Conservation (phyloP, 1,140 invertebrate species). For the Lerema accius region DNA sequence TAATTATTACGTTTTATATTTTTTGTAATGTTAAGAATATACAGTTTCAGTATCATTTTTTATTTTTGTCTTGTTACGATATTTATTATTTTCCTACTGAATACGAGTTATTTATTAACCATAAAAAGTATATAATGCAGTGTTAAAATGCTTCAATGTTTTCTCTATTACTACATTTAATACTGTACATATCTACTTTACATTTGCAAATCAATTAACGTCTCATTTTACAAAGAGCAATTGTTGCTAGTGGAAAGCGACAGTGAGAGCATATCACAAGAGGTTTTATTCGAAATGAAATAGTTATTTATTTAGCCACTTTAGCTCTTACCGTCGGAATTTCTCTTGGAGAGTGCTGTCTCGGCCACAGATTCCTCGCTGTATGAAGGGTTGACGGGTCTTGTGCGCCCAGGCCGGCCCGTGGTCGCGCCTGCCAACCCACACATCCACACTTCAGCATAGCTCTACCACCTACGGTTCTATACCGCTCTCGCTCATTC, state of each 20-base stretch:
- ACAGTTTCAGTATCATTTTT: no score
- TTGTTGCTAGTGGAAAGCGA: slow-evolving; percentile 34
- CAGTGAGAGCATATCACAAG: slow-evolving; percentile 42
- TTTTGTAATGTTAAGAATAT: no score
- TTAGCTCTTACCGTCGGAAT: slow-evolving; percentile 90
- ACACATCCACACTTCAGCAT: slow-evolving; percentile 73
- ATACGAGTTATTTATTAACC: no score
- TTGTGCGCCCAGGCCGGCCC: slow-evolving; percentile 65
- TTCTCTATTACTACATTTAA: not conserved
- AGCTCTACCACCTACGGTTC: slow-evolving; percentile 35
- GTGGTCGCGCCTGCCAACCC: slow-evolving; percentile 75
- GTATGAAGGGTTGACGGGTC: slow-evolving; percentile 86
- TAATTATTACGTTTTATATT: no score
- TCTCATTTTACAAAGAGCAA: slow-evolving; percentile 2
- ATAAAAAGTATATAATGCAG: no score
- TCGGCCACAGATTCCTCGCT: slow-evolving; percentile 91
- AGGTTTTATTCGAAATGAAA: slow-evolving; percentile 37
- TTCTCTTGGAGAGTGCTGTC: slow-evolving; percentile 90
- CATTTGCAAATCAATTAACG: not conserved
- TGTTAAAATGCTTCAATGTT: not conserved
- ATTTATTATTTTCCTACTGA: no score
- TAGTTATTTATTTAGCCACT: slow-evolving; percentile 41
- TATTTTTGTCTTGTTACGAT: no score
- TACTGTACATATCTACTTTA: not conserved
- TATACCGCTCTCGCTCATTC: slow-evolving; percentile 27